phyloP scores from a whole-genome alignment of 1,140 invertebrate species.

The Drosophila kanapiae region DNA sequence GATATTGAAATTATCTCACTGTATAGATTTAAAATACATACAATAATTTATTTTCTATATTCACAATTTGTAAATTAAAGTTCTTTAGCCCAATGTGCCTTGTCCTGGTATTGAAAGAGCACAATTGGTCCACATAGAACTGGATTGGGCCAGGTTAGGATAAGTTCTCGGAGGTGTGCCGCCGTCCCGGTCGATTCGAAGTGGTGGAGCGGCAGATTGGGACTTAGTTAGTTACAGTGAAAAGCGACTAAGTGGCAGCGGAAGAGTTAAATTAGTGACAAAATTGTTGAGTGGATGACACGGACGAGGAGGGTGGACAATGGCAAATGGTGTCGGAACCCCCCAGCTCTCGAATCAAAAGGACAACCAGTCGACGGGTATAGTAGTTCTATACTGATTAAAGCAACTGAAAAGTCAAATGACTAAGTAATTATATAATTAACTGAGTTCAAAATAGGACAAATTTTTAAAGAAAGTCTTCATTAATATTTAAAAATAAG shows the following conservation, averaged over 20 bases:
- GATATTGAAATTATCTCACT: not conserved
- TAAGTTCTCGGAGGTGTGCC: constrained; percentile 39
- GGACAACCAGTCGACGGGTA: not conserved
- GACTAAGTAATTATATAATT: constrained; percentile 3
- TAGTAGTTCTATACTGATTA: constrained; percentile 38
- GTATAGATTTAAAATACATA: not conserved
- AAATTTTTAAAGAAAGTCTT: too few species aligned
- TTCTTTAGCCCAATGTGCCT: constrained; percentile 1
- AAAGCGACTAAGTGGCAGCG: constrained; percentile 64
- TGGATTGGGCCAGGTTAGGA: constrained; percentile 38
- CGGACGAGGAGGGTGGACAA: not conserved
- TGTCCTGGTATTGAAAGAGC: constrained; percentile 17
- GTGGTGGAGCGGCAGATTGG: constrained; percentile 29
- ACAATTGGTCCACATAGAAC: constrained; percentile 48
- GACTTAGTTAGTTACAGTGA: constrained; percentile 61
- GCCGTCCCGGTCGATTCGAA: constrained; percentile 2
- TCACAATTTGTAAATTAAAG: not conserved
- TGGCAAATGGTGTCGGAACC: not conserved
- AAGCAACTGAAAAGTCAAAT: not conserved
- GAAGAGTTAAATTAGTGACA: constrained; percentile 64
- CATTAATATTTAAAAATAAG: too few species aligned
- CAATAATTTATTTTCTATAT: not conserved
- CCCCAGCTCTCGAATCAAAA: constrained; percentile 19
- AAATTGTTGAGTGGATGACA: constrained; percentile 51
- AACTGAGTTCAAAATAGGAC: not conserved